phyloP scores from a whole-genome alignment of 2,888 invertebrate species.

The Chymomyza fuscimana region DNA sequence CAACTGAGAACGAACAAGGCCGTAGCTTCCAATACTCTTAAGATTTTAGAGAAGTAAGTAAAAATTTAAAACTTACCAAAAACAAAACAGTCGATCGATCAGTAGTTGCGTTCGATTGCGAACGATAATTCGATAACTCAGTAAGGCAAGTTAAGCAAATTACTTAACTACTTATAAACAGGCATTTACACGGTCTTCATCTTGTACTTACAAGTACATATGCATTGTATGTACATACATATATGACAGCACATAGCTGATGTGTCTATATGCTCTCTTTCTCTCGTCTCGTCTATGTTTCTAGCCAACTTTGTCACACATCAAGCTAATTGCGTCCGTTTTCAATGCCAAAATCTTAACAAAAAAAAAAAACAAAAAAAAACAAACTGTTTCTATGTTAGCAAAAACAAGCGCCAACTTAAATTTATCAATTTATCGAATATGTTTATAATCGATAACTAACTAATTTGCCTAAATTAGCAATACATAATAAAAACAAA shows the following conservation, averaged over 20 bases:
- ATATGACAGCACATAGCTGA: background rate
- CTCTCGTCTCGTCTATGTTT: background rate
- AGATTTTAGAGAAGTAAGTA: constrained; percentile 61
- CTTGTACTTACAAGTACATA: background rate
- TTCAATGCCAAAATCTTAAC: background rate
- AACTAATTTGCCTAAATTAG: constrained; percentile 26
- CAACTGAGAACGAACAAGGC: background rate
- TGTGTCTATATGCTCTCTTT: background rate
- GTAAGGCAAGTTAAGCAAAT: background rate
- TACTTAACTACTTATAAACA: background rate
- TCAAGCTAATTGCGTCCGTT: background rate
- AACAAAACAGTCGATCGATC: background rate
- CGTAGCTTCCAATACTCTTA: constrained; percentile 62
- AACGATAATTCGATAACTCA: background rate
- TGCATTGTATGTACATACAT: background rate
- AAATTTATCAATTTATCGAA: background rate
- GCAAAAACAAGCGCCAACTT: background rate
- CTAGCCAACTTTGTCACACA: background rate
- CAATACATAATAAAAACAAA: background rate
- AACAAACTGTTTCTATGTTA: constrained; percentile 11
- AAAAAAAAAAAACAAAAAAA: constrained; percentile 28
- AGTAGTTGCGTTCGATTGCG: too few relatives aligned
- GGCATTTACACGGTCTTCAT: background rate
- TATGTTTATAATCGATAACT: background rate
- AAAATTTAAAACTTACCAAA: constrained; percentile 11